Conservation (phyloP, 2,797 vertebrate species). For the Nannoperca australis region DNA sequence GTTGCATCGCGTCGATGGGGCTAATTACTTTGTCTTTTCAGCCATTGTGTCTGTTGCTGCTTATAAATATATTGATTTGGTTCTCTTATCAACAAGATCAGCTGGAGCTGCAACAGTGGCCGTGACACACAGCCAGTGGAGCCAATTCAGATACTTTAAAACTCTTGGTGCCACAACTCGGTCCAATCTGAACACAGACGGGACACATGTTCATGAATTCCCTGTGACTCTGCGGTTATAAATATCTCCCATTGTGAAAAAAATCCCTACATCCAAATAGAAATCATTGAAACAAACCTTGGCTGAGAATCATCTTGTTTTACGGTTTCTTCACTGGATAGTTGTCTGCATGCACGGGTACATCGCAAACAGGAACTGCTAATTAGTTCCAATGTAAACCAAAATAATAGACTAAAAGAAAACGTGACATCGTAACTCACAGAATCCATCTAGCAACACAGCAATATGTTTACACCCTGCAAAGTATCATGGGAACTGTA, state of each 20-base stretch:
- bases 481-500: not conserved
- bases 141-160: not conserved
- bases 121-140: not conserved
- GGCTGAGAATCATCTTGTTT: not conserved
- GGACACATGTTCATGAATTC: not conserved
- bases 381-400: not conserved
- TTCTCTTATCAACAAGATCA: not conserved
- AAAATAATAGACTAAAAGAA: not conserved
- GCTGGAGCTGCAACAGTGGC: not conserved
- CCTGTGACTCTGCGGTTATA: not conserved
- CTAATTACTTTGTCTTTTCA: constrained; percentile 7
- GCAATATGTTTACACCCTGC: not conserved
- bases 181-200: not conserved
- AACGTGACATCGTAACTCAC: not conserved
- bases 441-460: not conserved
- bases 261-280: no score
- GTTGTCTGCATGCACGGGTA: not conserved
- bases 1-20: no score
- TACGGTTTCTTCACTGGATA: not conserved
- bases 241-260: no score
- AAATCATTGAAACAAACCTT: not conserved
- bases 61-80: not conserved
- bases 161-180: not conserved
- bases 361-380: not conserved
- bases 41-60: not conserved